Percentiles rank a stretch among this genome's conserved stretches.
These are phyloP conservation scores for Micromussa lordhowensis DNA, from an alignment of 92 coral and sea anemone species.

Conservation along the genomic window DNA sequence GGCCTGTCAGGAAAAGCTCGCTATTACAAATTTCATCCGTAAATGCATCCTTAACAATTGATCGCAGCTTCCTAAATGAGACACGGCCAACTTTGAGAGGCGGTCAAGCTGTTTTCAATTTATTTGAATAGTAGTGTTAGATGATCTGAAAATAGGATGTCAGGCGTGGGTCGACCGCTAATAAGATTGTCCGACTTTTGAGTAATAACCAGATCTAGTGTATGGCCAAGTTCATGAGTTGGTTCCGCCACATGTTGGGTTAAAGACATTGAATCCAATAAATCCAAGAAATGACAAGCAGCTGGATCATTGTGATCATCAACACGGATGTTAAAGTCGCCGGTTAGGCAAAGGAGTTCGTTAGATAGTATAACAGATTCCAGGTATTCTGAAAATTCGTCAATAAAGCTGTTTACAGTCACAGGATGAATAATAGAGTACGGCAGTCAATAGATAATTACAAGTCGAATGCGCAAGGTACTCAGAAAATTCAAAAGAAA, in stretches of 20 bases:
- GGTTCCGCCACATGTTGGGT: conserved; percentile 37
- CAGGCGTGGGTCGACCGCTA: background rate
- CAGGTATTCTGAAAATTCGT: conserved; percentile 54
- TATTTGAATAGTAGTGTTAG: conserved; percentile 24
- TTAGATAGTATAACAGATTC: conserved; percentile 35
- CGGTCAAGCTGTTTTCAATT: conserved; percentile 29
- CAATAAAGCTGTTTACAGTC: conserved; percentile 42
- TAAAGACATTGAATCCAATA: conserved; percentile 46
- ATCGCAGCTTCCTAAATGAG: conserved; percentile 12
- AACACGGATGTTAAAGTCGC: conserved; percentile 42
- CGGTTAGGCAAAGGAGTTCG: conserved; percentile 30
- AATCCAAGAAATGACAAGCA: conserved; percentile 22
- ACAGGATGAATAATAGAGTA: conserved; percentile 54
- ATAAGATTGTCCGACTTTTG: conserved; percentile 24
- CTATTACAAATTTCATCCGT: background rate
- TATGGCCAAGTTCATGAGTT: conserved; percentile 48
- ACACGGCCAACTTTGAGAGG: conserved; percentile 35
- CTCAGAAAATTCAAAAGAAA: conserved; percentile 36
- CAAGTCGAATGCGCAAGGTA: conserved; percentile 9
- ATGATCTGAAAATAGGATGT: conserved; percentile 16
- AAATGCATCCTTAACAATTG: conserved; percentile 19
- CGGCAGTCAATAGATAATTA: conserved; percentile 34
- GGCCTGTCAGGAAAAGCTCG: conserved; percentile 31
- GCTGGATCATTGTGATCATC: conserved; percentile 32
- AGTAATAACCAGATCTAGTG: conserved; percentile 45